Conservation (phyloP, 2,888 invertebrate genomes). For the Athalia rosae region DNA sequence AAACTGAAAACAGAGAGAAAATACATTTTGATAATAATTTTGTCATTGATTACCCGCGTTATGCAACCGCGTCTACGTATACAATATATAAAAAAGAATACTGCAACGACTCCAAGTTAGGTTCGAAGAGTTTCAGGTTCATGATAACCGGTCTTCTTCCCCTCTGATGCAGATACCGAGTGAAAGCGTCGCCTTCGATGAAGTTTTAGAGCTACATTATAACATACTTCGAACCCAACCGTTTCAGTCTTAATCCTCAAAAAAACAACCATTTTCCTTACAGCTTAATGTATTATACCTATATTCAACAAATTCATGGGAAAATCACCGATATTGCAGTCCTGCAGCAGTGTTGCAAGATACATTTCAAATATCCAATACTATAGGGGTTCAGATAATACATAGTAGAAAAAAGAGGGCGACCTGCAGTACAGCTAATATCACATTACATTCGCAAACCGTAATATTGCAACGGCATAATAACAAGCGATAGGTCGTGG, state of each 20-base stretch:
- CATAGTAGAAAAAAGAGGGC: background rate
- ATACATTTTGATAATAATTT: too few relatives aligned
- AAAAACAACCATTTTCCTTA: background rate
- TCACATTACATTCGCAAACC: slow-evolving; percentile 4
- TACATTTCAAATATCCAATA: background rate
- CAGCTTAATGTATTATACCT: background rate
- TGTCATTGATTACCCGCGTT: background rate
- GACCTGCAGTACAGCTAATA: background rate
- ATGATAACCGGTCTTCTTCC: slow-evolving; percentile 38
- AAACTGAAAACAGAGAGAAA: slow-evolving; percentile 53
- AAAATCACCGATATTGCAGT: background rate
- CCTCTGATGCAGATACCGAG: slow-evolving; percentile 3
- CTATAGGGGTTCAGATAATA: background rate
- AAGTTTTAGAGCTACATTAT: background rate
- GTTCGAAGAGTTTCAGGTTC: slow-evolving; percentile 14
- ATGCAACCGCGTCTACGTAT: background rate
- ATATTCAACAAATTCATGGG: background rate
- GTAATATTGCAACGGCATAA: slow-evolving; percentile 1
- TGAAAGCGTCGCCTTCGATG: slow-evolving; percentile 30
- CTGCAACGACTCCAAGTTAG: background rate
- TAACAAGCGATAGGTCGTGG: background rate
- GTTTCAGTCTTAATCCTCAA: background rate
- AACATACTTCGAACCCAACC: background rate
- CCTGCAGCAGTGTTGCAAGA: background rate
- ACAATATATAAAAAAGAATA: background rate